Percentiles rank a stretch among this genome's conserved stretches.
phyloP scores from a whole-genome alignment of 2,888 invertebrate species.

The Trachelus tabidus region DNA sequence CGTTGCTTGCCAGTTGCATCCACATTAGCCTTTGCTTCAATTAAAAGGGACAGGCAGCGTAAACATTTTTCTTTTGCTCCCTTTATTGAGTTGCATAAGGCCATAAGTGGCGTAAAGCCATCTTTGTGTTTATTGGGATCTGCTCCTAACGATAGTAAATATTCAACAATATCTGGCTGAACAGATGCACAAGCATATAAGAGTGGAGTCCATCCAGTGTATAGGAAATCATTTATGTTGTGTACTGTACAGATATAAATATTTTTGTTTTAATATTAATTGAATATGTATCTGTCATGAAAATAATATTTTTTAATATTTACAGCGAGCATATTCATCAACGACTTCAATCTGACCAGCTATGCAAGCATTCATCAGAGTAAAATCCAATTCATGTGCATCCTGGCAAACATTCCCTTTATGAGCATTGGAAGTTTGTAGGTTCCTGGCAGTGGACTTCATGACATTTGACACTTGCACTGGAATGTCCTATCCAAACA shows the following conservation, averaged over 20 bases:
- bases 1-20: constrained; percentile 69
- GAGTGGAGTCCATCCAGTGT: constrained; percentile 73
- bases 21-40: constrained; percentile 69
- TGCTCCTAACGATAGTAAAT: constrained; percentile 70
- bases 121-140: constrained; percentile 70
- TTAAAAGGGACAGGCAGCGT: constrained; percentile 68
- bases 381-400: constrained; percentile 30
- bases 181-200: constrained; percentile 73
- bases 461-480: too few species aligned
- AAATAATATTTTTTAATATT: constrained; percentile 17
- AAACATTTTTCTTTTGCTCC: constrained; percentile 63
- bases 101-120: constrained; percentile 74
- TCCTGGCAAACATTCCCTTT: constrained; percentile 14
- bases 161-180: constrained; percentile 68
- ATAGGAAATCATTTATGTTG: constrained; percentile 64
- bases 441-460: too few species aligned
- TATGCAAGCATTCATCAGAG: constrained; percentile 49
- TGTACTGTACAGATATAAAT: constrained; percentile 38
- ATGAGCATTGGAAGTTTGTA: too few species aligned
- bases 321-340: constrained; percentile 46
- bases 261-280: not conserved
- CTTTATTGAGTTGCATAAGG: constrained; percentile 70
- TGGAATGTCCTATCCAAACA: too few species aligned
- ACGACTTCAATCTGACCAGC: constrained; percentile 40
- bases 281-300: not conserved